A percentile compares a stretch with the other conserved stretches of the same genome.
phyloP scores from a whole-genome alignment of 2,888 invertebrate species.

The Incurvaria masculella region DNA sequence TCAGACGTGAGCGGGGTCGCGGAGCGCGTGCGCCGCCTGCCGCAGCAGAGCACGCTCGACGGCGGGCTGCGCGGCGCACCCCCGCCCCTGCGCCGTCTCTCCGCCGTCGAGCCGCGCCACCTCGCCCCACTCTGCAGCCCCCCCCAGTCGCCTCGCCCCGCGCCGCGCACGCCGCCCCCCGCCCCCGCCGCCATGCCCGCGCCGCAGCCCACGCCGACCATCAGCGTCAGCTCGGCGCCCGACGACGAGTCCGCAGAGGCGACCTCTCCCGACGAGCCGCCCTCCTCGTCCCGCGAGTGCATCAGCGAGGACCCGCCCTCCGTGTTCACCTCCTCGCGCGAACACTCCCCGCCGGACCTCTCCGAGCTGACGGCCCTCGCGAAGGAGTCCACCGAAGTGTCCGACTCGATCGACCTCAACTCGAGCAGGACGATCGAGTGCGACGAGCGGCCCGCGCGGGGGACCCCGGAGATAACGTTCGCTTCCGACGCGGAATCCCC shows the following conservation, averaged over 20 bases:
- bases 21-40: constrained; percentile 61
- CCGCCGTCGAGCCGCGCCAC: constrained; percentile 56
- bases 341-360: neutral
- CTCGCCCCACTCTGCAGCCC: constrained; percentile 51
- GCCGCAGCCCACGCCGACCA: constrained; percentile 54
- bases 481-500: constrained; percentile 31
- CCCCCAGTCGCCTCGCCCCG: constrained; percentile 39
- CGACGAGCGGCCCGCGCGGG: neutral
- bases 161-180: constrained; percentile 30
- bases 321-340: constrained; percentile 29
- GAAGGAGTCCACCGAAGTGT: neutral
- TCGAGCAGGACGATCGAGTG: neutral
- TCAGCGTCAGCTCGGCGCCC: constrained; percentile 70
- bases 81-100: constrained; percentile 42
- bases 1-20: constrained; percentile 67
- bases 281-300: constrained; percentile 27
- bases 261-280: constrained; percentile 34
- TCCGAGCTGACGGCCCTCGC: neutral
- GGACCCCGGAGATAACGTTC: neutral
- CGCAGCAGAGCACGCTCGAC: constrained; percentile 67
- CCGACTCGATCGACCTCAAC: neutral
- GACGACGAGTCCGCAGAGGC: constrained; percentile 50
- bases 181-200: constrained; percentile 33
- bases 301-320: constrained; percentile 40
- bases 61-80: constrained; percentile 55